phyloP scores from a whole-genome alignment of 2,888 invertebrate genomes.

The Dicycla oo region DNA sequence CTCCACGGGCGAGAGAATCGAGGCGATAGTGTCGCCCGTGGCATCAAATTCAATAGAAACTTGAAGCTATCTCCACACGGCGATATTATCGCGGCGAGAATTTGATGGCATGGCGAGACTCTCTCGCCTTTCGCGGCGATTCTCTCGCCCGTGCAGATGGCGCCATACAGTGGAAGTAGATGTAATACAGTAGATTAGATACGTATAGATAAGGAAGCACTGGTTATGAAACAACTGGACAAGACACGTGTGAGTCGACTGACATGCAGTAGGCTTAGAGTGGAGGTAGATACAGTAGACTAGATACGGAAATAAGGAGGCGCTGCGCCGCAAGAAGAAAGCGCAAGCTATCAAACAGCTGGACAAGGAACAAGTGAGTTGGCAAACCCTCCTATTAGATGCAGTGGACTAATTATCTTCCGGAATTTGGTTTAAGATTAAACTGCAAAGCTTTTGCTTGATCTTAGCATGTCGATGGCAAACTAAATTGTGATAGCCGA shows the following conservation, averaged over 20 bases:
- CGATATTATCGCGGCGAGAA: too few relatives aligned
- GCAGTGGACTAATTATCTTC: neutral
- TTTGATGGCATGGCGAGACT: too few relatives aligned
- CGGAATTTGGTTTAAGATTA: neutral
- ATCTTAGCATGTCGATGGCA: neutral
- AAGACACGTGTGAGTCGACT: slow-evolving; percentile 95
- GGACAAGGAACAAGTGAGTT: neutral
- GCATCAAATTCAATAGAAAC: too few relatives aligned
- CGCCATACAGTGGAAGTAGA: too few relatives aligned
- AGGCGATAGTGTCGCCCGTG: too few relatives aligned
- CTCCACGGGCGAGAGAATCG: too few relatives aligned
- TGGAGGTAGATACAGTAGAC: neutral
- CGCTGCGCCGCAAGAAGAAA: neutral
- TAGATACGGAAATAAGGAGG: neutral
- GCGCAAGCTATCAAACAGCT: neutral
- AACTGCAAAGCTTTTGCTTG: neutral
- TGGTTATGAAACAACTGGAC: slow-evolving; percentile 98
- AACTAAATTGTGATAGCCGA: neutral
- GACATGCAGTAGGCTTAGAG: neutral
- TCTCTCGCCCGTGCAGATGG: too few relatives aligned
- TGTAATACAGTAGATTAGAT: too few relatives aligned
- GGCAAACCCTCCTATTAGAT: neutral
- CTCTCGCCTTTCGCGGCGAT: too few relatives aligned
- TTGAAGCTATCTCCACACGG: too few relatives aligned
- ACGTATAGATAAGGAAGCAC: slow-evolving; percentile 99